phyloP scores from a whole-genome alignment of 1,140 invertebrate genomes.

The Drosophila sturtevanti region DNA sequence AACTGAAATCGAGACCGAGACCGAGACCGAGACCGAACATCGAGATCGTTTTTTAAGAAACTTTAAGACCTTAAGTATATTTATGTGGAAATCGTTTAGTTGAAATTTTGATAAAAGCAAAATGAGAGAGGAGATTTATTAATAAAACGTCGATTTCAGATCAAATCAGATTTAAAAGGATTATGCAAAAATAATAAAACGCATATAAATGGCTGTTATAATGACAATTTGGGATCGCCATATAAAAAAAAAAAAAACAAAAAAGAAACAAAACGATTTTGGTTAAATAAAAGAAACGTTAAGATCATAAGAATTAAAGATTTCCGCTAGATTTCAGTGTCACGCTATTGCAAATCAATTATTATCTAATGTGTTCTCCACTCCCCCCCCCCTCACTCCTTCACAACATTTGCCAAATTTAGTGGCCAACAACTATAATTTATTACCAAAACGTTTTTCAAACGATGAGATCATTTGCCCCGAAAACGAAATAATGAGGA shows the following conservation, averaged over 20 bases:
- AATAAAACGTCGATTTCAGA: background rate
- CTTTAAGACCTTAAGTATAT: conserved; percentile 38
- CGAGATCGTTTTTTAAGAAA: background rate
- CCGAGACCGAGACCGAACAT: background rate
- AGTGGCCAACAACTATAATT: conserved; percentile 1
- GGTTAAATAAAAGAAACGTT: too few species aligned
- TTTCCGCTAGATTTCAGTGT: background rate
- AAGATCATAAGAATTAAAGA: too few species aligned
- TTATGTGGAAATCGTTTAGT: conserved; percentile 43
- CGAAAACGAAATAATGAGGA: conserved; percentile 3
- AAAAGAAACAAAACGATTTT: too few species aligned
- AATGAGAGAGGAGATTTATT: background rate
- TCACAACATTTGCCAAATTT: conserved; percentile 1
- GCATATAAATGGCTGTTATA: too few species aligned
- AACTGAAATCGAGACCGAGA: background rate
- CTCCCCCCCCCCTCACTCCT: too few species aligned
- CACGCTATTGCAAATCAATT: background rate
- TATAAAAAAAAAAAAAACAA: background rate
- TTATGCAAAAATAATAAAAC: background rate
- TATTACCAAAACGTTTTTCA: background rate
- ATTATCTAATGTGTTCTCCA: background rate
- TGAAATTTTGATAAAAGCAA: conserved; percentile 34
- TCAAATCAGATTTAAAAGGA: background rate
- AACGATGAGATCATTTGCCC: background rate
- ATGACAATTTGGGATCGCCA: too few species aligned